Evolutionary conservation across 2,797 vertebrate genomes (phyloP), one percentile per base, ranked within the genome.

Genomic region (Pampus argenteus): DNA sequence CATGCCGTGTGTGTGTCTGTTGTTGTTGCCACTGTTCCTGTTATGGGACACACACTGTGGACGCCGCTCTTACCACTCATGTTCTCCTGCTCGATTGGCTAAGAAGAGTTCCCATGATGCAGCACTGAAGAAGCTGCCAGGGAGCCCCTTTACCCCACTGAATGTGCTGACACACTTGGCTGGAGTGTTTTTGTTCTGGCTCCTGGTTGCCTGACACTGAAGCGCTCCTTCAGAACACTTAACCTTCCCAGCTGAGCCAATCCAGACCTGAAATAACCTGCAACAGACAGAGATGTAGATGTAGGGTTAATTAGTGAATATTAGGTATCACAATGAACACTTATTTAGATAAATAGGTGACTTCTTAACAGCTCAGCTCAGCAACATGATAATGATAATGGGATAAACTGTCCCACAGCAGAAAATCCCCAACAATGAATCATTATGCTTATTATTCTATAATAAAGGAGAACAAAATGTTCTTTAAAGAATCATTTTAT

Each of bases 81-180:
- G 50, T 71, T 79, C 31, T 62, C 34, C 22, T 55, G 29, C 36
- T 55, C 40, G 51, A 15, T 59, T 76, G 69, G 73, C 69, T 11
- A 2, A 70, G 52, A 57, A 48, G 44, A 69, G 45, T 65, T 87
- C 79, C 89, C 66, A 80, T 68, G 78, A 86, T 84, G 61, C 79
- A 74, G 74, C 52, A 4, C 34, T 45, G 64, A 29, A 71, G 70
- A 74, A 52, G 71, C 56, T 89, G 79, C 83, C 85, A 83, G 73
- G 28, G 69, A 81, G 57, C 64, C 76, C 65, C 74, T 86, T 90
- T 87, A 71, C 62, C 8, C 34, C 3, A 0, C 66, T 71, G 75
- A 74, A 80, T 78, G 71, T 34, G 23, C 79, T 69, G 81, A 84
- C 74, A 64, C 71, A 70, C 57, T 81, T 6, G 3, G 71, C 36